Evolutionary conservation across 2,888 invertebrate species (phyloP).

Genomic region (Apamea monoglypha): DNA sequence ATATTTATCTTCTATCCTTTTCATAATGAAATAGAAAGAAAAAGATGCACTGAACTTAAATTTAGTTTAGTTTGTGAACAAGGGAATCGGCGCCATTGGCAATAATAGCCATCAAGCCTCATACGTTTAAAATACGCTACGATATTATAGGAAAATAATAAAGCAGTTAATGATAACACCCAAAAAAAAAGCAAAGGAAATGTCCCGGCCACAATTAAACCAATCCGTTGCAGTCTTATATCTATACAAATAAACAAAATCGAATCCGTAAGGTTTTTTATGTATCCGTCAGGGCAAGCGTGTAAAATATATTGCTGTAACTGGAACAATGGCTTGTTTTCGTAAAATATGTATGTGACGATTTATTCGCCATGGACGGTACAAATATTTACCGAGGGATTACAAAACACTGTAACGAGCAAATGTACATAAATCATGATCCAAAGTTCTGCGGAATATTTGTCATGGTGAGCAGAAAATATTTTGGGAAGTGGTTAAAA

Average conservation of each 20-base stretch:
- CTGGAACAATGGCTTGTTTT: constrained; percentile 74
- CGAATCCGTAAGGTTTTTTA: constrained; percentile 56
- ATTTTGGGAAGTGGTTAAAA: constrained; percentile 17
- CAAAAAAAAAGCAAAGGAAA: neutral
- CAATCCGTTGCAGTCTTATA: constrained; percentile 4
- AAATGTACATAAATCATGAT: constrained; percentile 50
- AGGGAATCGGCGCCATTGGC: neutral
- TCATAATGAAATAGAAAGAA: too few species aligned
- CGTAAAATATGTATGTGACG: constrained; percentile 79
- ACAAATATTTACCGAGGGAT: constrained; percentile 60
- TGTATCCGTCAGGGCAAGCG: constrained; percentile 64
- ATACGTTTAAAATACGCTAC: neutral
- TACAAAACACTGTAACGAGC: constrained; percentile 53
- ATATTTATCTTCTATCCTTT: too few species aligned
- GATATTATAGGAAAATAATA: neutral
- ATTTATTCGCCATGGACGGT: constrained; percentile 70
- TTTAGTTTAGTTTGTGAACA: too few species aligned
- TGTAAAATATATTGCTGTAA: constrained; percentile 72
- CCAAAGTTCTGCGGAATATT: constrained; percentile 41
- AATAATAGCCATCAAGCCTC: neutral
- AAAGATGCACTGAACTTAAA: too few species aligned
- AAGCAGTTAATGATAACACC: neutral
- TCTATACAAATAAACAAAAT: constrained; percentile 36
- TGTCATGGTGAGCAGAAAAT: constrained; percentile 18
- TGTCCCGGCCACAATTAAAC: neutral